Conservation (phyloP, 2,113 vertebrate species). For the Eubucco bourcierii region DNA sequence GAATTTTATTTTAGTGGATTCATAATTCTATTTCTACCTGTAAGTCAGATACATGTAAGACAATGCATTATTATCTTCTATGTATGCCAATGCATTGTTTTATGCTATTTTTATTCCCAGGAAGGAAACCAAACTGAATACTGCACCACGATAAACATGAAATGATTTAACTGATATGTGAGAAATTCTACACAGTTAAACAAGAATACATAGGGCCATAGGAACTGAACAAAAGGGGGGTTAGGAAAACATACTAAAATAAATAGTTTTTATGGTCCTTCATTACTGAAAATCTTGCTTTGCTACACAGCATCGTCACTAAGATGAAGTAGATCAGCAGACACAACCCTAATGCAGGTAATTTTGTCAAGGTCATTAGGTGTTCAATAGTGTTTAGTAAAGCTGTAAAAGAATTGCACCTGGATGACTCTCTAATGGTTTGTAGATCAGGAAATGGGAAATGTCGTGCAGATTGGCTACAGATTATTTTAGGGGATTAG, state of each 20-base stretch:
- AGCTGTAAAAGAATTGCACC: constrained; percentile 58
- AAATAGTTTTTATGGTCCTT: constrained; percentile 16
- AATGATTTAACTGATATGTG: background rate
- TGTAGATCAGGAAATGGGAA: constrained; percentile 50
- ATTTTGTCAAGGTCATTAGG: constrained; percentile 74
- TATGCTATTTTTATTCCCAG: constrained; percentile 35
- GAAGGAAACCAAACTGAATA: constrained; percentile 12
- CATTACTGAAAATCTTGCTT: constrained; percentile 38
- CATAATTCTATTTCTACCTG: constrained; percentile 9
- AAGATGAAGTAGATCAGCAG: constrained; percentile 39
- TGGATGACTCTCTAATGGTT: constrained; percentile 61
- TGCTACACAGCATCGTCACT: background rate
- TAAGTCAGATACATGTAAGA: background rate
- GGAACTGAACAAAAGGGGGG: background rate
- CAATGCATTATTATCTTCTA: background rate
- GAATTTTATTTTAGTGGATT: constrained; percentile 24
- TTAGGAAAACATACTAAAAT: constrained; percentile 6
- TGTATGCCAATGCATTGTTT: background rate
- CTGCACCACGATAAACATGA: background rate
- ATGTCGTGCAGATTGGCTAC: constrained; percentile 53
- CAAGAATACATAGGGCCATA: background rate
- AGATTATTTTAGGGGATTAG: constrained; percentile 72
- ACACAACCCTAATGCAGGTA: constrained; percentile 50
- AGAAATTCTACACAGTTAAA: constrained; percentile 18
- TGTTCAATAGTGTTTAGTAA: constrained; percentile 67